Evolutionary conservation across 1,140 invertebrate species (phyloP).

Genomic region (Rhyzopertha dominica): DNA sequence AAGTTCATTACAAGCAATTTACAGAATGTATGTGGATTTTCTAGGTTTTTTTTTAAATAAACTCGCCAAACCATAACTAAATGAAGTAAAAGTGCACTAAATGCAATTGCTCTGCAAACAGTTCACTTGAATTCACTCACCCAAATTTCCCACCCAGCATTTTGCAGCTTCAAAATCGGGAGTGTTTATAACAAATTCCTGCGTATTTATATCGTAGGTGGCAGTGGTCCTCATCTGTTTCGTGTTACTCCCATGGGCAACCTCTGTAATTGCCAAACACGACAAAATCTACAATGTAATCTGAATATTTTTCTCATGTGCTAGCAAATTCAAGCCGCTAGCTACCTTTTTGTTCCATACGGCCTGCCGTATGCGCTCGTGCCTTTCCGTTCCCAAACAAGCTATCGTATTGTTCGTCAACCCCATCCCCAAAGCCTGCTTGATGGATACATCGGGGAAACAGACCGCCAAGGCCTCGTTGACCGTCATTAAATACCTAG

Average conservation of each 20-base stretch:
- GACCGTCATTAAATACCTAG: conserved; percentile 62
- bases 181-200: conserved; percentile 85
- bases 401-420: conserved; percentile 65
- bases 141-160: conserved; percentile 90
- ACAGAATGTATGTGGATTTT: too few species aligned
- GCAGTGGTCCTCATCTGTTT: conserved; percentile 87
- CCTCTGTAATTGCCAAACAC: conserved; percentile 87
- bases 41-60: too few species aligned
- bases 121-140: conserved; percentile 46
- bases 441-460: conserved; percentile 63
- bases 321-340: too few species aligned
- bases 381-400: conserved; percentile 71
- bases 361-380: conserved; percentile 64
- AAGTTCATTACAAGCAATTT: too few species aligned
- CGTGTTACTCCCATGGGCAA: conserved; percentile 91
- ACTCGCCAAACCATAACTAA: too few species aligned
- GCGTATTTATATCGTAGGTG: conserved; percentile 70
- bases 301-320: too few species aligned
- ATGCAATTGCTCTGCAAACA: conserved; percentile 4
- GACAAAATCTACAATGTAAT: conserved; percentile 8
- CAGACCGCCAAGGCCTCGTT: conserved; percentile 64
- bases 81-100: too few species aligned
- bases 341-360: conserved; percentile 63
- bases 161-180: conserved; percentile 93
- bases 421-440: conserved; percentile 60